A percentile compares a stretch with the other conserved stretches of the same genome.
These are phyloP conservation scores for Sebastes fasciatus DNA, from an alignment of 2,113 vertebrate species.

Conservation along the genomic window DNA sequence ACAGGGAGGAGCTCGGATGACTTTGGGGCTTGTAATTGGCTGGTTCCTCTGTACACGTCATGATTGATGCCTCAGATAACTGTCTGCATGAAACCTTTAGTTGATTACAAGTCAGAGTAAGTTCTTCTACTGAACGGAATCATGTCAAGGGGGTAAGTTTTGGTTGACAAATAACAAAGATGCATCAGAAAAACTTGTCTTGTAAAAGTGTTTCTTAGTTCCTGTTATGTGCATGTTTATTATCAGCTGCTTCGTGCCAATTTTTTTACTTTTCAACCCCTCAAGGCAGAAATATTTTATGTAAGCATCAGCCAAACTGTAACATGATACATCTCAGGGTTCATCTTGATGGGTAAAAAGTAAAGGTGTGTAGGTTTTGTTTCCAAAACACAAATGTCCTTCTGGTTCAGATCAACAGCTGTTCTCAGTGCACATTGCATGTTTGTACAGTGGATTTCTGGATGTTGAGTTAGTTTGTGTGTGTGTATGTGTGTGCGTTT, in stretches of 20 bases:
- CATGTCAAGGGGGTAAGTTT: slow-evolving; percentile 71
- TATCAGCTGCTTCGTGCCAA: not conserved
- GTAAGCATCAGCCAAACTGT: slow-evolving; percentile 4
- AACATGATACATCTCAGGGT: not conserved
- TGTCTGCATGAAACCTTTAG: not conserved
- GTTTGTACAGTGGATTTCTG: not conserved
- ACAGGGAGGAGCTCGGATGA: not conserved
- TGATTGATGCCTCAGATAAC: slow-evolving; percentile 45
- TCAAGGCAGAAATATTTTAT: not conserved
- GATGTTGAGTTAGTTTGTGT: not conserved
- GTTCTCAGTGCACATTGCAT: not conserved
- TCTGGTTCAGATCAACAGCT: not conserved
- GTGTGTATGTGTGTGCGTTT: not conserved
- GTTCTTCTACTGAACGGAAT: not conserved
- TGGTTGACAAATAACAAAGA: fast-evolving
- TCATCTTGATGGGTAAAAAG: not conserved
- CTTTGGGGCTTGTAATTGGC: slow-evolving; percentile 46
- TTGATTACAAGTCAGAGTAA: slow-evolving; percentile 14
- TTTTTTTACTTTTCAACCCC: not conserved
- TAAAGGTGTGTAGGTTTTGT: not conserved
- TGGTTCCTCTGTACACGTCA: not conserved
- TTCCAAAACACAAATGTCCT: not conserved
- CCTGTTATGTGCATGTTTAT: not conserved
- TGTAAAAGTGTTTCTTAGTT: not conserved
- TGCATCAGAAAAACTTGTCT: fast-evolving